These are phyloP conservation scores for Papilio protenor DNA, from an alignment of 2,888 invertebrate species.

Conservation along the genomic window DNA sequence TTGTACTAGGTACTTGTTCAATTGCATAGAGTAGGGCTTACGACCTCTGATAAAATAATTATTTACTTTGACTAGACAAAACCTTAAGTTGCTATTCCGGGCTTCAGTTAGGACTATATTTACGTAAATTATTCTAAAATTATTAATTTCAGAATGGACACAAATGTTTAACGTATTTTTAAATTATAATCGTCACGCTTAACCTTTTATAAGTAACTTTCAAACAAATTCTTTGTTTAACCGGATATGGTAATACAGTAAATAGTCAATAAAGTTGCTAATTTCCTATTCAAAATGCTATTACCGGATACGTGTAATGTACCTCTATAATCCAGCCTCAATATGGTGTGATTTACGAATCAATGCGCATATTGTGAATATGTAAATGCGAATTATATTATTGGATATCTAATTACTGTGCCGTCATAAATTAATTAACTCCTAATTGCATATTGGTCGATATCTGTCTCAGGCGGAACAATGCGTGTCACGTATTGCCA, in stretches of 20 bases:
- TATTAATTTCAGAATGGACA: background rate
- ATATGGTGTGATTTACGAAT: conserved; percentile 56
- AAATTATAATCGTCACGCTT: background rate
- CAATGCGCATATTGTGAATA: conserved; percentile 56
- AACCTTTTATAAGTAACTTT: background rate
- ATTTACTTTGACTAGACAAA: too few relatives aligned
- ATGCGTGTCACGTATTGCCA: conserved; percentile 38
- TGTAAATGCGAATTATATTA: conserved; percentile 63
- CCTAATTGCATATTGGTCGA: conserved; percentile 67
- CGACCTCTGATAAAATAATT: too few relatives aligned
- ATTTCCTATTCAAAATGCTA: background rate
- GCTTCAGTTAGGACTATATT: too few relatives aligned
- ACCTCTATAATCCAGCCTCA: conserved; percentile 46
- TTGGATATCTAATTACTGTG: conserved; percentile 70
- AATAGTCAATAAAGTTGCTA: background rate
- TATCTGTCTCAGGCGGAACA: conserved; percentile 59
- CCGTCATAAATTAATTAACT: conserved; percentile 78
- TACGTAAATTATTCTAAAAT: too few relatives aligned
- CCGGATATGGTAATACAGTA: background rate
- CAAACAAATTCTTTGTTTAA: background rate
- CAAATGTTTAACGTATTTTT: background rate
- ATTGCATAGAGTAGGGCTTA: too few relatives aligned
- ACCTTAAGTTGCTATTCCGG: too few relatives aligned
- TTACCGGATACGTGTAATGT: conserved; percentile 9
- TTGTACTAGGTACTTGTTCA: too few relatives aligned